Conservation (phyloP, 2,797 vertebrate genomes). For the Acrossocheilus fasciatus region DNA sequence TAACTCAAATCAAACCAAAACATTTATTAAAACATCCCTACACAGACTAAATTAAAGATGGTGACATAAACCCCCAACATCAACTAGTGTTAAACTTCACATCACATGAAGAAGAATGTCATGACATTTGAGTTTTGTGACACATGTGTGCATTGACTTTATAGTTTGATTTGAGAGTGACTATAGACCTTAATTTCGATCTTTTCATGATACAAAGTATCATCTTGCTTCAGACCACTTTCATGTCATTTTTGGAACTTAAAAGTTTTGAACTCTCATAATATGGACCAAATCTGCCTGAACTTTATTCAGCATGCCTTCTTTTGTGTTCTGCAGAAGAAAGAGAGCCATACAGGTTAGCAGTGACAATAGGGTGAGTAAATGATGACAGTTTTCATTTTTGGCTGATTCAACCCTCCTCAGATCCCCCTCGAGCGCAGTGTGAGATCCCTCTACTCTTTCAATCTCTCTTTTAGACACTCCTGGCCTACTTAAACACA, state of each 20-base stretch:
- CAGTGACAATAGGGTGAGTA: not conserved
- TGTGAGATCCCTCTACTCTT: constrained; percentile 22
- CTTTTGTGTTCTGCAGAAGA: not conserved
- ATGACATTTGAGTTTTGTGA: no score
- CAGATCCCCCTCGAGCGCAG: not conserved
- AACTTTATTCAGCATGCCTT: not conserved
- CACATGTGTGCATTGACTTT: not conserved
- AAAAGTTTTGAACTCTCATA: not conserved
- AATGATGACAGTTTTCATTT: constrained; percentile 5
- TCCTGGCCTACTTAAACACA: constrained; percentile 70
- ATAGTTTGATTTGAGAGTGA: not conserved
- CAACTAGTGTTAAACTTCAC: not conserved
- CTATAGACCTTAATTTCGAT: not conserved
- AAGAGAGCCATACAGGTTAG: not conserved
- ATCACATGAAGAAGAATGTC: not conserved
- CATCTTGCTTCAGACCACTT: not conserved
- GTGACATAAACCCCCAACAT: no score
- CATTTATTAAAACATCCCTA: not conserved
- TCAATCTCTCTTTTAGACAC: constrained; percentile 33
- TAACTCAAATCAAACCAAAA: not conserved
- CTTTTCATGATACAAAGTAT: not conserved
- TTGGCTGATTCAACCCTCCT: constrained; percentile 14
- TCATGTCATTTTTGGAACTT: not conserved
- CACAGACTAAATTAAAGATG: not conserved
- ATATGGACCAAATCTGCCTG: not conserved